Base-by-base conservation (phyloP, 2,888 invertebrate species). In the Pyrocoelia pectoralis region DNA sequence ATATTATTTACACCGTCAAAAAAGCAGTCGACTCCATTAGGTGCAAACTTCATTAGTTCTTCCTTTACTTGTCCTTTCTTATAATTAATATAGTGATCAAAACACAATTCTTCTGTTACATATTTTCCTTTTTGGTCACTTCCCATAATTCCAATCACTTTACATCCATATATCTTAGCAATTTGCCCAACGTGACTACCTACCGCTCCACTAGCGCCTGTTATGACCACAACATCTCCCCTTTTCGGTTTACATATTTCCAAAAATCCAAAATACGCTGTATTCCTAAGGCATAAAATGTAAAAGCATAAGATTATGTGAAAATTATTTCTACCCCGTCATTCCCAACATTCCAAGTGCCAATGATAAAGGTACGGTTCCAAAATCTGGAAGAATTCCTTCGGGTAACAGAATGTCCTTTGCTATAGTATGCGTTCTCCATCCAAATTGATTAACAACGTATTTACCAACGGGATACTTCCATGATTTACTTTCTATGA, bases 101-200 rank as follows among this genome's bases (percentile, higher is more conserved):
- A 91, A 3, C 87, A 87, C 1, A 91, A 77, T 55, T 88, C 86
- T 8, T 88, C 83, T 1, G 46, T 49, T 12, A 91, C 77, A 89
- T 89, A 91, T 66, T 86, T 81, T 68, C 88, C 88, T 82, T 93
- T 92, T 13, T 86, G 87, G 68, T 90, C 87, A 1, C 87, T 84
- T 1, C 92, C 91, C 12, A 90, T 87, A 69, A 89, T 86, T 1
- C 91, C 92, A 68, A 92, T 87, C 0, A 90, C 91, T 63, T 79
- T 84, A 71, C 90, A 88, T 6, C 88, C 89, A 78, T 88, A 84
- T 51, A 89, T 85, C 81, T 92, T 93, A 0, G 87, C 93, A 65
- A 93, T 89, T 83, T 93, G 93, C 0, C 92, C 92, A 17, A 91
- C 92, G 52, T 89, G 84, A 61, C 86, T 88, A 2, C 93, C 93